A percentile compares a stretch with the other conserved stretches of the same genome.
These are phyloP conservation scores for Patella pellucida DNA, from an alignment of 2,888 invertebrate species.

Conservation along the genomic window DNA sequence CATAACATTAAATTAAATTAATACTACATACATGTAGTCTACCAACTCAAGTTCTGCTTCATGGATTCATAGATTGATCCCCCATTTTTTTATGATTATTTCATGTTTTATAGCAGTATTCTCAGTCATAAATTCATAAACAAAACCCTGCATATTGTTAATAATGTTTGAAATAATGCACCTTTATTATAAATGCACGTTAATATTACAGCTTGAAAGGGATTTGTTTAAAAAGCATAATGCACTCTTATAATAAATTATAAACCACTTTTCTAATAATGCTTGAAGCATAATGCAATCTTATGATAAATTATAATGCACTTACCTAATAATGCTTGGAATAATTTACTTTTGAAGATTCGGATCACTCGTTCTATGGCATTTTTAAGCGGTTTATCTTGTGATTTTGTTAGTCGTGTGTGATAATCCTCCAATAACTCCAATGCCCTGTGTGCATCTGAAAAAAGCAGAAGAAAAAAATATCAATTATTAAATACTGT, in stretches of 20 bases:
- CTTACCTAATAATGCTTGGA: slow-evolving; percentile 97
- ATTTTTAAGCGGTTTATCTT: slow-evolving; percentile 93
- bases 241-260: too few species aligned
- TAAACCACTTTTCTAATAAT: slow-evolving; percentile 85
- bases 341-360: slow-evolving; percentile 97
- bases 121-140: too few species aligned
- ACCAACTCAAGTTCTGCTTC: too few species aligned
- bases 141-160: too few species aligned
- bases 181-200: slow-evolving; percentile 71
- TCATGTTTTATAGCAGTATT: too few species aligned
- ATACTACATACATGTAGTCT: too few species aligned
- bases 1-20: too few species aligned
- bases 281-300: slow-evolving; percentile 80
- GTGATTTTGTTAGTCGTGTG: slow-evolving; percentile 90
- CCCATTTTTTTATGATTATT: too few species aligned
- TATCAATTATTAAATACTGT: neutral
- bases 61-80: too few species aligned
- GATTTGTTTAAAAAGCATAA: slow-evolving; percentile 87
- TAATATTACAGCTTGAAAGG: slow-evolving; percentile 98
- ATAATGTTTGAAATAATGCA: too few species aligned
- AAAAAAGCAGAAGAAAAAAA: slow-evolving; percentile 25
- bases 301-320: slow-evolving; percentile 40
- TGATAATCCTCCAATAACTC: slow-evolving; percentile 99
- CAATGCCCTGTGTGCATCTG: slow-evolving; percentile 91
- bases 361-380: slow-evolving; percentile 98